A percentile compares a stretch with the other conserved stretches of the same genome.
Conservation (phyloP, 2,888 invertebrate species). For the Pterobdella sp. region DNA sequence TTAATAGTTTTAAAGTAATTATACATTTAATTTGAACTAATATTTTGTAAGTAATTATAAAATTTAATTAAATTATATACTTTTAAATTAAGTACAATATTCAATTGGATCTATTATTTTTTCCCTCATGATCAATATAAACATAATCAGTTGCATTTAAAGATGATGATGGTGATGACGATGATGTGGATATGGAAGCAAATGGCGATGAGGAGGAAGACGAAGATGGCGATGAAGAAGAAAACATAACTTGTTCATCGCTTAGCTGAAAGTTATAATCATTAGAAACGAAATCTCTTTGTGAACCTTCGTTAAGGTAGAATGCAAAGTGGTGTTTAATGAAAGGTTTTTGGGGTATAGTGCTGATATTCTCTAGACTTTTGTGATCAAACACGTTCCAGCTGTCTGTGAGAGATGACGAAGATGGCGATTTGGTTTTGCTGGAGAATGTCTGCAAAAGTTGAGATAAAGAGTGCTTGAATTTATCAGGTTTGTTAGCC, state of each 20-base stretch:
- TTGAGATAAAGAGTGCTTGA: too few relatives aligned
- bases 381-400: neutral
- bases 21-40: too few relatives aligned
- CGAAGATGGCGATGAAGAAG: neutral
- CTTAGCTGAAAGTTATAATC: neutral
- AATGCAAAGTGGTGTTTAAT: neutral
- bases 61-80: too few relatives aligned
- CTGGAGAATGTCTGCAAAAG: too few relatives aligned
- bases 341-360: too few relatives aligned
- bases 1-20: too few relatives aligned
- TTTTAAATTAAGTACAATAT: too few relatives aligned
- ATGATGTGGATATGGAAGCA: neutral
- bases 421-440: neutral
- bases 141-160: neutral
- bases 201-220: slow-evolving; percentile 13
- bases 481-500: neutral
- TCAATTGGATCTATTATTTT: too few relatives aligned
- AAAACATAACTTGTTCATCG: neutral
- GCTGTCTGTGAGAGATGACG: neutral
- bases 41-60: too few relatives aligned
- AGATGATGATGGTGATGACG: slow-evolving; percentile 15
- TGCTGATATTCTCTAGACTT: neutral
- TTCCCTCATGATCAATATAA: too few relatives aligned
- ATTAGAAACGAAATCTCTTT: neutral
- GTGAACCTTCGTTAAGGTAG: neutral